Evolutionary conservation across 2,113 vertebrate genomes (phyloP).

Genomic region (Myrmecophaga tridactyla): DNA sequence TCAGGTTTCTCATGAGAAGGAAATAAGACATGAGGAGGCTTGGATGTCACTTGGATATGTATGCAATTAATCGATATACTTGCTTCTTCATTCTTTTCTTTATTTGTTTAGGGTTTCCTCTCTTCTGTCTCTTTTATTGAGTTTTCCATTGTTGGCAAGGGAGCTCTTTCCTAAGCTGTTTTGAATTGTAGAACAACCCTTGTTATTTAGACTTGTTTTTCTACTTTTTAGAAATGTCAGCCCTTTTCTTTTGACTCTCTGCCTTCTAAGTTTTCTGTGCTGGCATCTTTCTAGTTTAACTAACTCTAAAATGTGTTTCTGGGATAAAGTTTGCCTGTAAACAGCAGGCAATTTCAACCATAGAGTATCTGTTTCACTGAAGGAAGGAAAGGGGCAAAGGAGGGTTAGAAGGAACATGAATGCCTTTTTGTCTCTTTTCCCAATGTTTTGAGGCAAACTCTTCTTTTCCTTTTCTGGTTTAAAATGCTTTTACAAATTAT

Average conservation of each 20-base stretch:
- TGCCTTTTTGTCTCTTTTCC: not conserved
- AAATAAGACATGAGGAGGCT: no score
- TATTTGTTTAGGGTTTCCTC: not conserved
- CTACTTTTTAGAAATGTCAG: constrained; percentile 70
- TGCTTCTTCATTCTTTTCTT: not conserved
- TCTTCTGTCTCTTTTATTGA: not conserved
- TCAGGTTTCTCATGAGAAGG: not conserved
- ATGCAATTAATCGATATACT: not conserved
- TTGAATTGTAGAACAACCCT: constrained; percentile 66
- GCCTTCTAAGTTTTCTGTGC: constrained; percentile 48
- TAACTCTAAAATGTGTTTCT: constrained; percentile 41
- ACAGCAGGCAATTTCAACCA: constrained; percentile 44
- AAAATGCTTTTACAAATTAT: not conserved
- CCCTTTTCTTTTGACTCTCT: constrained; percentile 65
- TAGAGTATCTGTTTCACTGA: not conserved
- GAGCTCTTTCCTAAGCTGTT: constrained; percentile 62
- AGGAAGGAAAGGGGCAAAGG: not conserved
- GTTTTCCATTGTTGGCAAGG: constrained; percentile 60
- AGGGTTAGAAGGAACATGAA: not conserved
- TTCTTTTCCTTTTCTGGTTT: not conserved
- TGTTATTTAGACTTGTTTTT: constrained; percentile 61
- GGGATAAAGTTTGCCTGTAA: constrained; percentile 54
- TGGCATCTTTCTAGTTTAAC: constrained; percentile 51
- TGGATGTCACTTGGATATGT: not conserved
- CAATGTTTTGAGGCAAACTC: not conserved